A percentile compares a stretch with the other conserved stretches of the same genome.
These are phyloP conservation scores for Hydriomena furcata DNA, from an alignment of 2,888 invertebrate species.

Conservation along the genomic window DNA sequence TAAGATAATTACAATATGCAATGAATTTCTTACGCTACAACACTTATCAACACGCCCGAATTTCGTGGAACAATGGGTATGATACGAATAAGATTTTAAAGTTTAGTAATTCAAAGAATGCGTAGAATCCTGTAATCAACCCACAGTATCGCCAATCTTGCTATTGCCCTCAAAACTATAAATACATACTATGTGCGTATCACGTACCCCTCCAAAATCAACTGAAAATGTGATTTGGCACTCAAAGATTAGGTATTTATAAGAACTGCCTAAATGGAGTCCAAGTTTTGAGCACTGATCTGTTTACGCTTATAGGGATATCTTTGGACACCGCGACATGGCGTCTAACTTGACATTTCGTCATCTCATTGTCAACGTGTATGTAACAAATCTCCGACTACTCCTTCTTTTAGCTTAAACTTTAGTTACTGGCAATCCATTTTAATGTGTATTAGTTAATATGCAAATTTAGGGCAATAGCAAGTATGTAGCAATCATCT, in stretches of 20 bases:
- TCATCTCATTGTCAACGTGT: too few species aligned
- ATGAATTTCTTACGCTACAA: slow-evolving; percentile 4
- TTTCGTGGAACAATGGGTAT: background rate
- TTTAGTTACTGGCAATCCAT: slow-evolving; percentile 20
- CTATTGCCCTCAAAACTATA: slow-evolving; percentile 53
- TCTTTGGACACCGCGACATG: too few species aligned
- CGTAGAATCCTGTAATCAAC: slow-evolving; percentile 47
- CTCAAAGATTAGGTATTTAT: slow-evolving; percentile 49
- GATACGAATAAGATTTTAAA: background rate
- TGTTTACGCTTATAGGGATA: too few species aligned
- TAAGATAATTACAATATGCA: slow-evolving; percentile 8
- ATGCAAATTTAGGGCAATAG: slow-evolving; percentile 61
- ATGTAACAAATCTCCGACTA: too few species aligned
- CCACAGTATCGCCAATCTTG: slow-evolving; percentile 39
- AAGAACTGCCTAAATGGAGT: slow-evolving; percentile 34
- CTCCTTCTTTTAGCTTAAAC: too few species aligned
- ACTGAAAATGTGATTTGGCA: slow-evolving; percentile 69
- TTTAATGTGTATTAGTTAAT: slow-evolving; percentile 63
- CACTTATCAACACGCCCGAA: background rate
- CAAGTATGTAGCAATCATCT: slow-evolving; percentile 50
- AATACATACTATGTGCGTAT: slow-evolving; percentile 25
- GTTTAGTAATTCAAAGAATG: background rate
- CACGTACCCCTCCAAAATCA: slow-evolving; percentile 43
- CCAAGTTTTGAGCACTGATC: too few species aligned
- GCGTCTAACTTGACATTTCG: too few species aligned